These are phyloP conservation scores for Pholis gunnellus DNA, from an alignment of 2,113 vertebrate species.

Conservation along the genomic window DNA sequence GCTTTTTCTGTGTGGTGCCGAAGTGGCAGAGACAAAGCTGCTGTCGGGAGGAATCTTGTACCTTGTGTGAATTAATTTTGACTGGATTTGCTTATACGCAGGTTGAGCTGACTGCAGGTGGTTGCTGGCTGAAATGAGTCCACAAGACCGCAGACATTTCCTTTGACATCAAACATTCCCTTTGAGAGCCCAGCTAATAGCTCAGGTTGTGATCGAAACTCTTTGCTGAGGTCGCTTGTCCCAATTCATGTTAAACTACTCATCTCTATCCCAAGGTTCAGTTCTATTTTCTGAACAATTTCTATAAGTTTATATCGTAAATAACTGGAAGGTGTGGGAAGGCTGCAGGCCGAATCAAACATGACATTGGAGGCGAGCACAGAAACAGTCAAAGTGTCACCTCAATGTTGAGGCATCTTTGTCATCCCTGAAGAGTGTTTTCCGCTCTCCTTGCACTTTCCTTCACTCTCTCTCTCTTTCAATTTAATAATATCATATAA, in stretches of 20 bases:
- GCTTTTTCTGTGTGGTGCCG: slow-evolving; percentile 13
- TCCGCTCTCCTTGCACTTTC: slow-evolving; percentile 2
- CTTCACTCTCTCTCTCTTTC: background rate
- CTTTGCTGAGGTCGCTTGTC: slow-evolving; percentile 32
- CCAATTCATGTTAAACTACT: slow-evolving; percentile 30
- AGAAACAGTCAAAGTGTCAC: slow-evolving; percentile 45
- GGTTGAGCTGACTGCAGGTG: slow-evolving; percentile 40
- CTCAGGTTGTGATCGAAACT: slow-evolving; percentile 36
- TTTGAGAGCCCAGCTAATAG: slow-evolving; percentile 42
- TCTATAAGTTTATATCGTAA: slow-evolving; percentile 28
- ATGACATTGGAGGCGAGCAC: slow-evolving; percentile 22
- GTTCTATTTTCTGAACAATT: slow-evolving; percentile 31
- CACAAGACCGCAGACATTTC: slow-evolving; percentile 20
- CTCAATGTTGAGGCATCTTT: slow-evolving; percentile 21
- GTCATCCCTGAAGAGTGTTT: slow-evolving; percentile 37
- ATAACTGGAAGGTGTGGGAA: slow-evolving; percentile 21
- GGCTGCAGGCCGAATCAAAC: slow-evolving; percentile 19
- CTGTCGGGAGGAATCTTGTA: slow-evolving; percentile 39
- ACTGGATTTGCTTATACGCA: slow-evolving; percentile 36
- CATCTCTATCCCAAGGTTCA: slow-evolving; percentile 10
- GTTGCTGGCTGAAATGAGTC: slow-evolving; percentile 23
- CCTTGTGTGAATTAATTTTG: slow-evolving; percentile 54
- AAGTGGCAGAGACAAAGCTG: slow-evolving; percentile 54
- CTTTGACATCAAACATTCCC: slow-evolving; percentile 61
- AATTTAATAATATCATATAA: no score